Conservation (phyloP, 1,140 invertebrate genomes). For the Ooceraea biroi region DNA sequence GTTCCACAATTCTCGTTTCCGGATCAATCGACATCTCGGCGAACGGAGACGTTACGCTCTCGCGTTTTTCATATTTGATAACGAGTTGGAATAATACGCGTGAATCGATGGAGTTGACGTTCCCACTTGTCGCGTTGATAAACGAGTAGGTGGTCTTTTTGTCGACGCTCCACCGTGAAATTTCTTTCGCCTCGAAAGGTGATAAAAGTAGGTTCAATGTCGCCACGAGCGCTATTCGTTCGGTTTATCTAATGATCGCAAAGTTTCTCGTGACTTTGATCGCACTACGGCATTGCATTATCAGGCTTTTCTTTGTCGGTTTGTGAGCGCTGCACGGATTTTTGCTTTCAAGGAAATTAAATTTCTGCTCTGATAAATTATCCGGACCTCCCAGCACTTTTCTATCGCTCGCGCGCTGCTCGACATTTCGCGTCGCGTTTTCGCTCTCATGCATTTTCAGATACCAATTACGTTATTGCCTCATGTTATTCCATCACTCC, state of each 20-base stretch:
- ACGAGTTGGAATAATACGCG: slow-evolving; percentile 38
- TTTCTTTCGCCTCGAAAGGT: slow-evolving; percentile 18
- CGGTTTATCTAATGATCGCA: slow-evolving; percentile 40
- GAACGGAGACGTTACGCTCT: slow-evolving; percentile 23
- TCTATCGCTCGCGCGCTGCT: slow-evolving; percentile 28
- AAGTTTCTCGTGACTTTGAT: slow-evolving; percentile 20
- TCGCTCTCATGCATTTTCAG: slow-evolving; percentile 52
- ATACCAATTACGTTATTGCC: slow-evolving; percentile 61
- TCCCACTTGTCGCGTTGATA: slow-evolving; percentile 23
- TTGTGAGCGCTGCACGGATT: slow-evolving; percentile 10
- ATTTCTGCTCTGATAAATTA: slow-evolving; percentile 58
- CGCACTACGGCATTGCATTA: slow-evolving; percentile 18
- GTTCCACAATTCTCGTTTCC: slow-evolving; percentile 49
- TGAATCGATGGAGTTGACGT: slow-evolving; percentile 35
- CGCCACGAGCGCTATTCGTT: background rate
- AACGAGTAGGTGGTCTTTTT: slow-evolving; percentile 32
- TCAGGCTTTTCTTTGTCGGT: slow-evolving; percentile 30
- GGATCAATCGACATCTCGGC: slow-evolving; percentile 32
- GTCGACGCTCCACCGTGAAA: slow-evolving; percentile 11
- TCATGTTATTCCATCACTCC: slow-evolving; percentile 49
- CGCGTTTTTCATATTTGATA: slow-evolving; percentile 17
- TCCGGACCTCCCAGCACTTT: slow-evolving; percentile 37
- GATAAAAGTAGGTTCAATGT: slow-evolving; percentile 28
- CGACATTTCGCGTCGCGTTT: slow-evolving; percentile 42
- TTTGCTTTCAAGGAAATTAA: slow-evolving; percentile 65